Conservation (phyloP, 2,888 invertebrate genomes). For the Eueremaeus valkanovi region DNA sequence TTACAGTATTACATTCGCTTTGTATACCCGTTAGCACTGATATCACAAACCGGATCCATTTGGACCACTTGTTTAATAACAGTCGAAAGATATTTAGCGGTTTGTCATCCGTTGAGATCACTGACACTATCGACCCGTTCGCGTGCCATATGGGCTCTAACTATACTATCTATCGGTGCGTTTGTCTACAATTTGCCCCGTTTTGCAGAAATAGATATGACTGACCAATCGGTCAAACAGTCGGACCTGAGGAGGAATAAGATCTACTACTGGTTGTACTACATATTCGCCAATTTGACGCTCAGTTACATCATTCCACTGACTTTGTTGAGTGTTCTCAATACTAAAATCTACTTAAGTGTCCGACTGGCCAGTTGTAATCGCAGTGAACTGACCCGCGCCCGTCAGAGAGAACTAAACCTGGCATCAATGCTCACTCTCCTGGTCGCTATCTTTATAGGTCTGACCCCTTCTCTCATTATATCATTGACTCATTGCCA, state of each 20-base stretch:
- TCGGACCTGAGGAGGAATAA: conserved; percentile 66
- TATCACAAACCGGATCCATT: conserved; percentile 79
- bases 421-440: conserved; percentile 91
- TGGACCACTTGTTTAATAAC: conserved; percentile 69
- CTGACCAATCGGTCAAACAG: conserved; percentile 54
- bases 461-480: too few relatives aligned
- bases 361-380: conserved; percentile 84
- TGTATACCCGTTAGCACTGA: conserved; percentile 76
- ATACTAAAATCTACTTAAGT: conserved; percentile 82
- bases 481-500: not conserved
- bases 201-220: conserved; percentile 55
- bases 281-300: conserved; percentile 88
- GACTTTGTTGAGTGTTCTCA: conserved; percentile 77
- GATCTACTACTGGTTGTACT: conserved; percentile 73
- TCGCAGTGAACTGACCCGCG: conserved; percentile 78
- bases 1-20: conserved; percentile 55
- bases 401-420: conserved; percentile 86
- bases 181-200: conserved; percentile 77
- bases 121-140: conserved; percentile 85
- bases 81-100: conserved; percentile 86
- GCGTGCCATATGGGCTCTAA: conserved; percentile 76
- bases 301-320: conserved; percentile 93
- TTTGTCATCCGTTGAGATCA: conserved; percentile 70
- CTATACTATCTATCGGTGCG: conserved; percentile 73
- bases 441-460: conserved; percentile 87